These are phyloP conservation scores for Phymatocera aterrima DNA, from an alignment of 2,888 invertebrate genomes.

Conservation along the genomic window DNA sequence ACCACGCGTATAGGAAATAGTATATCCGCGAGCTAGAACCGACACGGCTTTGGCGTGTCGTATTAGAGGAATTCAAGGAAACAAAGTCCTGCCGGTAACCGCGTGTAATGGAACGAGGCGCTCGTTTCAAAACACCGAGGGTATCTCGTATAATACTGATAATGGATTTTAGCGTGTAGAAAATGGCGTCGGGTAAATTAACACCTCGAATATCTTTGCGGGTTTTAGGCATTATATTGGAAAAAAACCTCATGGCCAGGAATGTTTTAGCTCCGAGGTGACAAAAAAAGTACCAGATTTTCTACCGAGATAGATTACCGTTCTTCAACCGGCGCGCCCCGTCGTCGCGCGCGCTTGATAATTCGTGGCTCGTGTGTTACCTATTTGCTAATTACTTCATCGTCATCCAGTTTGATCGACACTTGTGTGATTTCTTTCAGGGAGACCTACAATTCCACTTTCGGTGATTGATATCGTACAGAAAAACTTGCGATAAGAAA, in stretches of 20 bases:
- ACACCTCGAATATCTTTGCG: not conserved
- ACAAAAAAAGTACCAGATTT: not conserved
- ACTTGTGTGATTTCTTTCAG: not conserved
- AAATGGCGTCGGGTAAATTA: constrained; percentile 1
- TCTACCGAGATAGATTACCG: not conserved
- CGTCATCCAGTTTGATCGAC: constrained; percentile 11
- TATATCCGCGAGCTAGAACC: not conserved
- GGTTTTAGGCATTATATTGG: not conserved
- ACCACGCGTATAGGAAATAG: not conserved
- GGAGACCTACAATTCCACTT: not conserved
- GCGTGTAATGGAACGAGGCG: not conserved
- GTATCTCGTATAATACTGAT: constrained; percentile 17
- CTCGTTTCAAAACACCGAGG: not conserved
- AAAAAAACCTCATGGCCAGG: not conserved
- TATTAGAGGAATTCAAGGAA: not conserved
- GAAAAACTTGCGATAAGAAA: not conserved
- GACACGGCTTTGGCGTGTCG: not conserved
- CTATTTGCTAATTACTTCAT: not conserved
- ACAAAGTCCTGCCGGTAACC: not conserved
- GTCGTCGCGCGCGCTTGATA: not conserved
- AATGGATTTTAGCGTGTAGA: constrained; percentile 16
- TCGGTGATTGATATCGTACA: not conserved
- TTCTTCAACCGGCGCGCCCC: not conserved
- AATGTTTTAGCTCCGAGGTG: not conserved
- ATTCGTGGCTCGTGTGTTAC: not conserved